These are phyloP conservation scores for Macrophya alboannulata DNA, from an alignment of 2,888 invertebrate species.

Conservation along the genomic window DNA sequence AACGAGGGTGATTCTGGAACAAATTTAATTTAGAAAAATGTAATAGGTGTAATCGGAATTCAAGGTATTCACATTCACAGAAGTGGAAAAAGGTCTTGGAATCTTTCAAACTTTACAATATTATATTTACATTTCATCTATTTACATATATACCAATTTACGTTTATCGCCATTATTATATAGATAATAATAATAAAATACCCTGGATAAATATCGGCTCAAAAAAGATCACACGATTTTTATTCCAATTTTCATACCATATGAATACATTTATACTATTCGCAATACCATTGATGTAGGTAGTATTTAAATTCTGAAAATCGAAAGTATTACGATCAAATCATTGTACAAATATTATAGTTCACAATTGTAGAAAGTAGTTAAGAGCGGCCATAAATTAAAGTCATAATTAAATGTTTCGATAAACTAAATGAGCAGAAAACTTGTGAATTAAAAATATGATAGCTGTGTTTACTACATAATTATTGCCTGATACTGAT, in stretches of 20 bases:
- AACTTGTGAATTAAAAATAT: not conserved
- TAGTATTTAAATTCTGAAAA: not conserved
- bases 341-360: constrained; percentile 1
- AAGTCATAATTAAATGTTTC: not conserved
- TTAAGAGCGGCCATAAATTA: not conserved
- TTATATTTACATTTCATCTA: not conserved
- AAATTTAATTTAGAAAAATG: not conserved
- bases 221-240: not conserved
- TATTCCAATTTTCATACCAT: not conserved
- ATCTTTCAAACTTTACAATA: not conserved
- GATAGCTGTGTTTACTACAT: not conserved
- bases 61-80: not conserved
- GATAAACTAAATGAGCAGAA: not conserved
- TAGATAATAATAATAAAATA: not conserved
- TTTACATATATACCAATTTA: not conserved
- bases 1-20: constrained; percentile 28
- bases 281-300: not conserved
- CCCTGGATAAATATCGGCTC: not conserved
- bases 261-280: not conserved
- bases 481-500: not conserved
- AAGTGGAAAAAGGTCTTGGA: not conserved
- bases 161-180: not conserved
- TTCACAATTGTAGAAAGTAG: constrained; percentile 11
- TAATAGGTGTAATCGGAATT: not conserved
- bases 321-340: not conserved